These are phyloP conservation scores for Eurytoma adleriae DNA, from an alignment of 2,888 invertebrate genomes.

Conservation along the genomic window DNA sequence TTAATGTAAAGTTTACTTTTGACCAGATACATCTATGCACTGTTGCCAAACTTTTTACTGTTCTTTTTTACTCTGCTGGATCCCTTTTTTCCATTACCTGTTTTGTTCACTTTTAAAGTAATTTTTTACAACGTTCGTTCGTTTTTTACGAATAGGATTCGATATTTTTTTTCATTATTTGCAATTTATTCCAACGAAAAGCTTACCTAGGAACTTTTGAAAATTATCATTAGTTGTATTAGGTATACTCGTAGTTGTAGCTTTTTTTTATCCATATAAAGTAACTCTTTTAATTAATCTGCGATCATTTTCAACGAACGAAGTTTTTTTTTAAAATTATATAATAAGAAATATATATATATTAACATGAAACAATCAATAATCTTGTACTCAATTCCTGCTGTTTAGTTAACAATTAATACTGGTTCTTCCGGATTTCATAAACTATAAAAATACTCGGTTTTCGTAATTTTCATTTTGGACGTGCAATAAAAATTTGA, in stretches of 20 bases:
- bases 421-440: background rate
- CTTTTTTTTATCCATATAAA: background rate
- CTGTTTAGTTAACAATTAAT: background rate
- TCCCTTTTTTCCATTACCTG: background rate
- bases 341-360: background rate
- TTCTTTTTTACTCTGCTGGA: conserved; percentile 3
- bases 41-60: conserved; percentile 11
- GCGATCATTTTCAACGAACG: too few relatives aligned
- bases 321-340: background rate
- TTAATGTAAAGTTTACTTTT: conserved; percentile 12
- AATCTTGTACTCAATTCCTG: background rate
- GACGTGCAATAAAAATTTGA: background rate
- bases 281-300: background rate
- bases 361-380: background rate
- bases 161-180: background rate
- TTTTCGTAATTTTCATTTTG: background rate
- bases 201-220: conserved; percentile 45
- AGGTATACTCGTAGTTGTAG: conserved; percentile 1
- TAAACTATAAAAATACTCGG: background rate
- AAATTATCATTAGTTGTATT: conserved; percentile 24
- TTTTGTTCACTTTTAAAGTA: background rate
- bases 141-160: conserved; percentile 1
- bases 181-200: conserved; percentile 6
- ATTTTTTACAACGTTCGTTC: background rate
- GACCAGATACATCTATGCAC: conserved; percentile 24